phyloP scores from a whole-genome alignment of 2,888 invertebrate genomes.

The Lutraria lutraria region DNA sequence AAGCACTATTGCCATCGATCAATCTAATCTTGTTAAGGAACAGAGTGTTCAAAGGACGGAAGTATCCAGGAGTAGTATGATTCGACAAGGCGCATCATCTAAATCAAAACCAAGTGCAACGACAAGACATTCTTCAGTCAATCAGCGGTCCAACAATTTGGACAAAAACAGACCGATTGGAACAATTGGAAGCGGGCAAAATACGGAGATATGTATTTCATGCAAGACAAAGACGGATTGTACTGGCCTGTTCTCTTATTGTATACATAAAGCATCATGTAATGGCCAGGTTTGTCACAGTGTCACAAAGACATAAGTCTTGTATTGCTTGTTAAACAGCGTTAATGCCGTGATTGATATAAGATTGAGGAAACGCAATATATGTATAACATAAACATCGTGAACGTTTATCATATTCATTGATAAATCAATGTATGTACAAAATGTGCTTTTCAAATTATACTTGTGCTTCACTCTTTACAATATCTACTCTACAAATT shows the following conservation, averaged over 20 bases:
- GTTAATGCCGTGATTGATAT: too few relatives aligned
- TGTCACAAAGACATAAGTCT: not conserved
- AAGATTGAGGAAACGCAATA: too few relatives aligned
- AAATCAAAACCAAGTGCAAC: not conserved
- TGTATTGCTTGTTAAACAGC: not conserved
- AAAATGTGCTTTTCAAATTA: too few relatives aligned
- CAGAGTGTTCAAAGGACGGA: not conserved
- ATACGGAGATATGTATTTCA: not conserved
- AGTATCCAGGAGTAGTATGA: not conserved
- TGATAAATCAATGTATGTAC: too few relatives aligned
- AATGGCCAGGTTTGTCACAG: slow-evolving; percentile 13
- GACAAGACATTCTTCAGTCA: not conserved
- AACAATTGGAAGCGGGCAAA: not conserved
- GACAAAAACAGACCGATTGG: not conserved
- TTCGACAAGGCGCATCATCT: not conserved
- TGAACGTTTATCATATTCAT: too few relatives aligned
- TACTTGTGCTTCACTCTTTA: too few relatives aligned
- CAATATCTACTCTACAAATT: too few relatives aligned
- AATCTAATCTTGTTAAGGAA: slow-evolving; percentile 2
- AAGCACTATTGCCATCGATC: not conserved
- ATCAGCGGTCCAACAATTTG: not conserved
- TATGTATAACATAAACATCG: too few relatives aligned
- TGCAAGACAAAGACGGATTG: slow-evolving; percentile 20
- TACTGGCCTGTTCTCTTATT: slow-evolving; percentile 31
- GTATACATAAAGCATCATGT: slow-evolving; percentile 28